A percentile compares a stretch with the other conserved stretches of the same genome.
phyloP scores from a whole-genome alignment of 2,888 invertebrate genomes.

The Baronia brevicornis region DNA sequence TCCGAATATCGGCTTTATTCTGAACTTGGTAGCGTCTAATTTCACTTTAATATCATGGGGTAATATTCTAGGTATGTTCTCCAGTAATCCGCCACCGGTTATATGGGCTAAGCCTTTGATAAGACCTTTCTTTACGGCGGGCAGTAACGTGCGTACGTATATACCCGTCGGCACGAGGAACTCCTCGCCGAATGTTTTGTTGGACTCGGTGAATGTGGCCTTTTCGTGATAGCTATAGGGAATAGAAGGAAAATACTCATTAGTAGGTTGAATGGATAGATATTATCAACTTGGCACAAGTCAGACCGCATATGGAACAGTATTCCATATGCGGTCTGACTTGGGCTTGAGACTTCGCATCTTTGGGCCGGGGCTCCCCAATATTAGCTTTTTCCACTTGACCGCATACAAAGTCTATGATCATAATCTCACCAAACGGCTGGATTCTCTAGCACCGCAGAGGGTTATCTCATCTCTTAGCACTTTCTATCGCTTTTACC shows the following conservation, averaged over 20 bases:
- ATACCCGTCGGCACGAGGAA: conserved; percentile 90
- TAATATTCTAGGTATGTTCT: conserved; percentile 91
- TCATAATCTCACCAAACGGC: too few species aligned
- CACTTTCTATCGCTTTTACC: too few species aligned
- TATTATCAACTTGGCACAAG: not conserved
- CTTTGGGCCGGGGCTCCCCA: too few species aligned
- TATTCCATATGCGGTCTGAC: too few species aligned
- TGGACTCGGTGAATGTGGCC: conserved; percentile 54
- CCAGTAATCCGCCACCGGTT: conserved; percentile 92
- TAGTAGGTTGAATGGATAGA: not conserved
- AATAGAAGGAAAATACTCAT: too few species aligned
- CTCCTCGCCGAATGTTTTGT: conserved; percentile 80
- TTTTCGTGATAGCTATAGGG: conserved; percentile 55
- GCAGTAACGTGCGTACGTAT: conserved; percentile 86
- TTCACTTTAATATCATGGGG: conserved; percentile 79
- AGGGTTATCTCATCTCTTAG: too few species aligned
- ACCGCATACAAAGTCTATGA: too few species aligned
- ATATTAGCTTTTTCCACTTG: too few species aligned
- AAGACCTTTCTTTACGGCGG: conserved; percentile 80
- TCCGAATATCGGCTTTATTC: conserved; percentile 86
- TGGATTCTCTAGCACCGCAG: too few species aligned
- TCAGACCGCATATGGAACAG: too few species aligned
- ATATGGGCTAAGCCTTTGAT: conserved; percentile 95
- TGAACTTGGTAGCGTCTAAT: conserved; percentile 83
- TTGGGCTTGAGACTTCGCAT: too few species aligned